phyloP scores from a whole-genome alignment of 2,797 vertebrate genomes.

The Vipera latastei region DNA sequence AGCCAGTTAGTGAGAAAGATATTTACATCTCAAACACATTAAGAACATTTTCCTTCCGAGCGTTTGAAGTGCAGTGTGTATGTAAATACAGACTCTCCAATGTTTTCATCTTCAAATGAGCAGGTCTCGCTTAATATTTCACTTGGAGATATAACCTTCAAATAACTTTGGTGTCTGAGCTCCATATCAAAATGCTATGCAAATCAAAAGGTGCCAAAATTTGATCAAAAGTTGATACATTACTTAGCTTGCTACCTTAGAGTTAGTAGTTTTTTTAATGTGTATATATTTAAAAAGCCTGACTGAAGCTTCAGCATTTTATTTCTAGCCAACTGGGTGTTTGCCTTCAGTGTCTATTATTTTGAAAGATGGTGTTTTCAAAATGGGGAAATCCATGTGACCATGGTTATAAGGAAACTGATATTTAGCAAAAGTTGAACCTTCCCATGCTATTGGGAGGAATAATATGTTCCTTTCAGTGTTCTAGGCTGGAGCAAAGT shows the following conservation, averaged over 20 bases:
- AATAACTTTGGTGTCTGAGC: slow-evolving; percentile 3
- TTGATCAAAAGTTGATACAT: slow-evolving; percentile 19
- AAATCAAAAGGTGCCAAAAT: not conserved
- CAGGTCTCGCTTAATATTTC: slow-evolving; percentile 45
- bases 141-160: slow-evolving; percentile 23
- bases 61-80: slow-evolving; percentile 29
- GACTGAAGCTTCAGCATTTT: not conserved
- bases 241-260: slow-evolving; percentile 2
- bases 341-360: not conserved
- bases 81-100: slow-evolving; percentile 54
- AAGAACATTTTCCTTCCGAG: slow-evolving; percentile 66
- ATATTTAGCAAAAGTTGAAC: not conserved
- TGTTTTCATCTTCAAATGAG: slow-evolving; percentile 50
- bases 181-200: not conserved
- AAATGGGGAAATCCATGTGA: not conserved
- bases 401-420: not conserved
- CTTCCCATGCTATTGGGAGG: not conserved
- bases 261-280: not conserved
- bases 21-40: slow-evolving; percentile 65
- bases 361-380: not conserved
- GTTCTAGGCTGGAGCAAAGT: not conserved
- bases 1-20: slow-evolving; percentile 57
- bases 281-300: not conserved
- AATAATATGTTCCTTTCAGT: not conserved
- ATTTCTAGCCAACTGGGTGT: not conserved